Evolutionary conservation across 2,888 invertebrate genomes (phyloP).

Genomic region (Timandra comae): DNA sequence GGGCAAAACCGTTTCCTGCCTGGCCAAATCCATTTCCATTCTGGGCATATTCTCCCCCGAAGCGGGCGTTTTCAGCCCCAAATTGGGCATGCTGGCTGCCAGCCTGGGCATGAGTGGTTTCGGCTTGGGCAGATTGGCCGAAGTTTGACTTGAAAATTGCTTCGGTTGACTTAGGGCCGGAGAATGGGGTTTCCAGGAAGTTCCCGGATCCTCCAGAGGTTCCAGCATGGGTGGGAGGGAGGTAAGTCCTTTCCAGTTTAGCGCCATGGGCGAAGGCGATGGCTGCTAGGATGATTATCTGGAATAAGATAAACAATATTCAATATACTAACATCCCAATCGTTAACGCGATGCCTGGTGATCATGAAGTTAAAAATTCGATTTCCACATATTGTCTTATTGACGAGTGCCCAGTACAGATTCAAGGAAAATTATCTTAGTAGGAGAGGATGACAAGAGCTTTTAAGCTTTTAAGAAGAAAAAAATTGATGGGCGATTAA

Average conservation of each 20-base stretch:
- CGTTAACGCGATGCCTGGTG: no score
- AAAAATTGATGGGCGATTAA: no score
- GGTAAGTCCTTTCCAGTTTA: slow-evolving; percentile 57
- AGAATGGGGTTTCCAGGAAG: slow-evolving; percentile 42
- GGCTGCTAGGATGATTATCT: slow-evolving; percentile 51
- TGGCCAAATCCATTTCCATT: slow-evolving; percentile 13
- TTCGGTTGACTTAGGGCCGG: slow-evolving; percentile 7
- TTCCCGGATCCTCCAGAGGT: slow-evolving; percentile 46
- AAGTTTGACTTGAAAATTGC: slow-evolving; percentile 13
- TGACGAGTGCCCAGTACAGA: no score
- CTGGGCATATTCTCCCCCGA: no score
- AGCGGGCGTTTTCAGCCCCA: no score
- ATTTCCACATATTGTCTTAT: no score
- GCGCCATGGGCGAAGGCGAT: slow-evolving; percentile 47
- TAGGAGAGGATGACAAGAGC: no score
- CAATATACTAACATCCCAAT: no score
- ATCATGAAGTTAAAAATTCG: no score
- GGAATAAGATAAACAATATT: no score
- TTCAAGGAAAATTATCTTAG: no score
- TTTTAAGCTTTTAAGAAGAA: no score
- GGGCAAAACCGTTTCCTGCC: slow-evolving; percentile 14
- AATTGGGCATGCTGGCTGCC: slow-evolving; percentile 18
- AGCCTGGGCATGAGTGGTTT: slow-evolving; percentile 20
- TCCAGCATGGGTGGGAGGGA: slow-evolving; percentile 49
- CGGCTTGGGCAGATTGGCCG: slow-evolving; percentile 11